Evolutionary conservation across 2,113 vertebrate species (phyloP), one percentile per base, ranked within the genome.

Genomic region (Phylloscopus whistleri): DNA sequence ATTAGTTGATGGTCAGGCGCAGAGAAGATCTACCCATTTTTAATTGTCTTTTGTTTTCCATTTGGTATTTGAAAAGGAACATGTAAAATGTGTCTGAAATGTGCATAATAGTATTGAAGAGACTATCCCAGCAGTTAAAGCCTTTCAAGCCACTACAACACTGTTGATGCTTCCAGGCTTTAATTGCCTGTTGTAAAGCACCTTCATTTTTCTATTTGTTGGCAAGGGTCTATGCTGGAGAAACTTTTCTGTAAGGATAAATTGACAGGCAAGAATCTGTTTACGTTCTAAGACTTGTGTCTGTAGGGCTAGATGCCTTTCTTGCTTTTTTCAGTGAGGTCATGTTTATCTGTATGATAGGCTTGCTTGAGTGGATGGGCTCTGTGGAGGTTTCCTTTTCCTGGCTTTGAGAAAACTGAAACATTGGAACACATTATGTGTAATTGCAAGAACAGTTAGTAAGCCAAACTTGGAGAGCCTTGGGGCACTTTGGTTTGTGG

Each of bases 381-480:
- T 93, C 39, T 75, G 30, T 60, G 16, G 77, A 94, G 69, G 26
- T 87, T 94, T 95, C 30, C 27, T 84, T 82, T 75, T 56, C 33
- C 52, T 68, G 28, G 24, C 52, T 52, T 8, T 60, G 44, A 82
- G 81, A 77, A 82, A 93, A 79, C 74, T 16, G 53, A 81, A 92
- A 60, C 51, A 46, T 52, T 92, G 51, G 37, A 89, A 91, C 27
- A 74, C 19, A 28, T 79, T 88, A 60, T 44, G 17, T 75, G n/a
- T 66, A 88, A 83, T 79, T 90, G 63, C 59, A 77, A 74, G 68
- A 96, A 84, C 46, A 35, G 84, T 90, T 90, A 89, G 74, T 66
- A 91, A 92, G 51, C 68, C 86, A 92, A 83, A 94, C 55, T 86
- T 80, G 59, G 72, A 80, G 59, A 77, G 85, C 88, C 68, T 93